Evolutionary conservation across 2,797 vertebrate genomes (phyloP), one percentile per base, ranked within the genome.

Genomic region (Pristis pectinata): DNA sequence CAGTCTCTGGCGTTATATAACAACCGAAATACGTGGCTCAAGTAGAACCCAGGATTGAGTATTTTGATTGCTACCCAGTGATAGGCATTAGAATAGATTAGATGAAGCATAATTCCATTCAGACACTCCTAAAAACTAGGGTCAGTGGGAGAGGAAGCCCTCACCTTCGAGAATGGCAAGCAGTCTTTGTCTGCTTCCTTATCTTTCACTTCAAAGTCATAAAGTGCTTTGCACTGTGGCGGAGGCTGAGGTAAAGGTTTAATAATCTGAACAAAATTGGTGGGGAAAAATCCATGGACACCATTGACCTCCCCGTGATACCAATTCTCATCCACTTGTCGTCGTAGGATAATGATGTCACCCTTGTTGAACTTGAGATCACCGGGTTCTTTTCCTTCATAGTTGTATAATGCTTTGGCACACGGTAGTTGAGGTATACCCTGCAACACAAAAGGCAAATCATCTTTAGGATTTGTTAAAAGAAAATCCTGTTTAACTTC

Each of bases 111-210:
- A 8, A 91, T 91, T 41, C n/a, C 19, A 67, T 24, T 10, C 0
- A 91, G 64, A 67, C n/a, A 3, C n/a, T 37, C 19, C n/a, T 17
- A 67, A 64, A 67, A 64, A 37, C 15, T 37, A 64, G 8, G n/a
- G 7, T 34, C 53, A 87, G 83, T 87, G 13, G 83, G 56, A 41
- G n/a, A 64, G 10, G 44, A 93, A 53, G 30, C 44, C 30, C 94
- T 96, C 97, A 99, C 99, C 99, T 99, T 99, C 95, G 98, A 97
- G 96, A 99, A 99, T 0, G 99, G 98, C 94, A 99, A 98, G 96
- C 99, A 99, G 96, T 99, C 99, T 96, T 99, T 99, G 97, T 99
- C 99, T 0, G 99, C 99, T 97, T 99, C 99, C 96, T 99, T 99
- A 97, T 99, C 99, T 97, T 99, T 99, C 53, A 99, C 98, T 98